phyloP scores from a whole-genome alignment of 2,797 vertebrate genomes.

The Crocodylus rhombifer region DNA sequence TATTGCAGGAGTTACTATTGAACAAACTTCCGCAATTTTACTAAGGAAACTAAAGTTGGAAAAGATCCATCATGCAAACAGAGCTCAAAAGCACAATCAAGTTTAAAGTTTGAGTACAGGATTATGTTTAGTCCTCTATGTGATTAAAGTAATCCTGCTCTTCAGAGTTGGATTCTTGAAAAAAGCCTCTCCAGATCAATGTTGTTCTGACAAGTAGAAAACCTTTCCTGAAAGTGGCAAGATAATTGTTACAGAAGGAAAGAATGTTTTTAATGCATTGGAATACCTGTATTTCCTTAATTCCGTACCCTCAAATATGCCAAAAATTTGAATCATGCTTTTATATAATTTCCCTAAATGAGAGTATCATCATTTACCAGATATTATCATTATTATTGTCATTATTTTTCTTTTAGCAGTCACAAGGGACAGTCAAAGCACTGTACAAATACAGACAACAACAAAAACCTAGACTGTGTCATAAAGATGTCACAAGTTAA shows the following conservation, averaged over 20 bases:
- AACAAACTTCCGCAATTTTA: slow-evolving; percentile 13
- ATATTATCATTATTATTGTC: too few relatives aligned
- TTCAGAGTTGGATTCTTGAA: slow-evolving; percentile 57
- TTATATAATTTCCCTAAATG: slow-evolving; percentile 54
- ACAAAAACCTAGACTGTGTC: too few relatives aligned
- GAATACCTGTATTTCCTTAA: slow-evolving; percentile 25
- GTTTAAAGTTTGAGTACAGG: slow-evolving; percentile 8
- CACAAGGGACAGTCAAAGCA: not conserved
- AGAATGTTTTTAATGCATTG: slow-evolving; percentile 52
- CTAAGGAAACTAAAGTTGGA: not conserved
- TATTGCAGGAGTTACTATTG: not conserved
- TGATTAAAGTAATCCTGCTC: slow-evolving; percentile 62
- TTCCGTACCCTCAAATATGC: slow-evolving; percentile 26
- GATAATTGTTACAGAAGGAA: slow-evolving; percentile 24
- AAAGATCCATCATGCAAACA: slow-evolving; percentile 36
- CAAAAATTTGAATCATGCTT: slow-evolving; percentile 43
- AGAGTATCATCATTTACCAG: slow-evolving; percentile 14
- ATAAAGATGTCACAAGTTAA: not conserved
- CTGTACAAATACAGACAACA: not conserved
- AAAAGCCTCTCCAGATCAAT: slow-evolving; percentile 52
- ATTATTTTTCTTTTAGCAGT: slow-evolving; percentile 12
- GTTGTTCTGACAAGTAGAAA: slow-evolving; percentile 14
- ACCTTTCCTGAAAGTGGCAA: slow-evolving; percentile 43
- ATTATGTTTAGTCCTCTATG: slow-evolving; percentile 56
- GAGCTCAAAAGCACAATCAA: slow-evolving; percentile 17